Conservation (phyloP, 2,113 vertebrate species). For the Astatotilapia flaviijosephi region DNA sequence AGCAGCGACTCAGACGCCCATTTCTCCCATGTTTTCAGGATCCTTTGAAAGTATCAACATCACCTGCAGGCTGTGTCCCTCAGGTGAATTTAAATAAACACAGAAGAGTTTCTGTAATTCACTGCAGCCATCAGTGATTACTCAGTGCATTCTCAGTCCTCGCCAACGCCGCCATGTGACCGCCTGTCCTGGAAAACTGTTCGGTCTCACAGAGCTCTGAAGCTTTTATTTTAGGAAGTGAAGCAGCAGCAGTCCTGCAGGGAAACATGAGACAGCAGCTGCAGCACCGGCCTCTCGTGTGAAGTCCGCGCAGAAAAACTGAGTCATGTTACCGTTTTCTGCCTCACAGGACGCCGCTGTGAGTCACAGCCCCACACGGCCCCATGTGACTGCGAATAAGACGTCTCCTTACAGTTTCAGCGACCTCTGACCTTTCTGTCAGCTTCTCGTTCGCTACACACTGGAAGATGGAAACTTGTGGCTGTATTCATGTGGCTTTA, state of each 20-base stretch:
- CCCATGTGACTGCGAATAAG: background rate
- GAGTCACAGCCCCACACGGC: accelerated
- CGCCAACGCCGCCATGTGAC: background rate
- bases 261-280: background rate
- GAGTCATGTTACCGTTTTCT: background rate
- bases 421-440: background rate
- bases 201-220: background rate
- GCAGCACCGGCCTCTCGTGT: background rate
- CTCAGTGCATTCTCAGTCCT: background rate
- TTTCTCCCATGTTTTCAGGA: background rate
- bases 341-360: background rate
- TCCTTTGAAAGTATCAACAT: background rate
- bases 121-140: background rate
- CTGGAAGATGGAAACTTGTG: background rate
- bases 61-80: background rate
- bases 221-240: background rate
- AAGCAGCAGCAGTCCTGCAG: background rate
- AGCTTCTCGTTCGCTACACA: background rate
- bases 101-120: background rate
- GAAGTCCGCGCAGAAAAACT: background rate
- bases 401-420: background rate
- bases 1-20: background rate
- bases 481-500: background rate
- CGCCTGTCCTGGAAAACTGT: background rate
- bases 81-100: background rate